Percentiles rank a stretch among this genome's conserved stretches.
Conservation (phyloP, 1,140 invertebrate genomes). For the Caenorhabditis remanei region DNA sequence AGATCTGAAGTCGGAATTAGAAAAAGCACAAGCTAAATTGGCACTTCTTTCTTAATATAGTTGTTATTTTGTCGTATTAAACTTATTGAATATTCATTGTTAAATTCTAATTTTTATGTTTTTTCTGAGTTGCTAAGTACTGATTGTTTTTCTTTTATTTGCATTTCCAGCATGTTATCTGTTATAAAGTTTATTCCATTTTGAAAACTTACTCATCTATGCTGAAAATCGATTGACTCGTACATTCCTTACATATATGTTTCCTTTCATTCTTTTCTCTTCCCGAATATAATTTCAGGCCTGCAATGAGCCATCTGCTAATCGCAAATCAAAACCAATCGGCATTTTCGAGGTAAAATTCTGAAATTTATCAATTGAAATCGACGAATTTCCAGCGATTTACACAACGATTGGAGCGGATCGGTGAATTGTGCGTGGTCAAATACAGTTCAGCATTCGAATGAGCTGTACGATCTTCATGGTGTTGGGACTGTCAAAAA, state of each 20-base stretch:
- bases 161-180: too few species aligned
- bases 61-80: too few species aligned
- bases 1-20: not conserved
- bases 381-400: not conserved
- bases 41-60: too few species aligned
- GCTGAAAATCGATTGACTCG: too few species aligned
- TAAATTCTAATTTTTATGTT: too few species aligned
- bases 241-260: too few species aligned
- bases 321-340: not conserved
- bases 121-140: too few species aligned
- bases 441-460: not conserved
- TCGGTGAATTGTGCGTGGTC: not conserved
- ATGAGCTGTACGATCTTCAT: not conserved
- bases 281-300: too few species aligned
- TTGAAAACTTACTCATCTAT: too few species aligned
- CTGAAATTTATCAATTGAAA: not conserved
- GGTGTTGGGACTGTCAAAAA: not conserved
- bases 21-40: not conserved
- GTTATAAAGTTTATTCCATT: too few species aligned
- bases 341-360: not conserved
- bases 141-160: too few species aligned
- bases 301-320: not conserved
- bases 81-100: not conserved
- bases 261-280: too few species aligned
- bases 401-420: conserved; percentile 1